Evolutionary conservation across 2,113 vertebrate genomes (phyloP).

Genomic region (Vidua macroura): DNA sequence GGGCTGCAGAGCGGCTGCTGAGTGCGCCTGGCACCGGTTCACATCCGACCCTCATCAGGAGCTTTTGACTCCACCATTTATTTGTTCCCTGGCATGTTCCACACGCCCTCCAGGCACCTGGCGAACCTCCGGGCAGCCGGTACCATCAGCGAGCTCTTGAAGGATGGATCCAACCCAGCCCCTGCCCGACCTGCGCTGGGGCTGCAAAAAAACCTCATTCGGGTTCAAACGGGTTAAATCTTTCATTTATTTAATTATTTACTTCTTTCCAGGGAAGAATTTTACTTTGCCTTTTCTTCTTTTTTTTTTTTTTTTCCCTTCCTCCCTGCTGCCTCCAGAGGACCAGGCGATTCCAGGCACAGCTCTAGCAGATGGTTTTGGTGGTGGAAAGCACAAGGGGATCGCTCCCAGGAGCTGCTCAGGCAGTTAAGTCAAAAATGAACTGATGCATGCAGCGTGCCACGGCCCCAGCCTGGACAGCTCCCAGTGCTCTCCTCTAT

Average conservation of each 20-base stretch:
- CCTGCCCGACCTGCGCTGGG: neutral
- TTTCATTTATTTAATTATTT: neutral
- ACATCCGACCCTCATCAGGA: neutral
- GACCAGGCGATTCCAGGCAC: slow-evolving; percentile 30
- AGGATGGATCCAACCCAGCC: neutral
- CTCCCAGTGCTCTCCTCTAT: neutral
- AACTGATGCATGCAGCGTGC: neutral
- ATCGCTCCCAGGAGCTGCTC: neutral
- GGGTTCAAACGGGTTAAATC: neutral
- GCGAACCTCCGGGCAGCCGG: neutral
- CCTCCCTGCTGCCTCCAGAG: slow-evolving; percentile 67
- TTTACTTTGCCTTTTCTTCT: neutral
- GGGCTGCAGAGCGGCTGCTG: neutral
- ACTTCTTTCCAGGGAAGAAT: slow-evolving; percentile 43
- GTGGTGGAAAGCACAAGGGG: neutral
- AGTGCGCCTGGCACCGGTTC: neutral
- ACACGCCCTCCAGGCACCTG: neutral
- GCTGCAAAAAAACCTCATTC: neutral
- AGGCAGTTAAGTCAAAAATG: neutral
- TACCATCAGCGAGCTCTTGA: neutral
- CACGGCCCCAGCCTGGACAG: neutral
- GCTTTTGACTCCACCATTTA: neutral
- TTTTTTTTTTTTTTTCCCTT: neutral
- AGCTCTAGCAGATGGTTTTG: slow-evolving; percentile 60
- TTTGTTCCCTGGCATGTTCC: neutral